These are phyloP conservation scores for Cladopsammia gracilis DNA, from an alignment of 64 coral and sea anemone species.

Conservation along the genomic window DNA sequence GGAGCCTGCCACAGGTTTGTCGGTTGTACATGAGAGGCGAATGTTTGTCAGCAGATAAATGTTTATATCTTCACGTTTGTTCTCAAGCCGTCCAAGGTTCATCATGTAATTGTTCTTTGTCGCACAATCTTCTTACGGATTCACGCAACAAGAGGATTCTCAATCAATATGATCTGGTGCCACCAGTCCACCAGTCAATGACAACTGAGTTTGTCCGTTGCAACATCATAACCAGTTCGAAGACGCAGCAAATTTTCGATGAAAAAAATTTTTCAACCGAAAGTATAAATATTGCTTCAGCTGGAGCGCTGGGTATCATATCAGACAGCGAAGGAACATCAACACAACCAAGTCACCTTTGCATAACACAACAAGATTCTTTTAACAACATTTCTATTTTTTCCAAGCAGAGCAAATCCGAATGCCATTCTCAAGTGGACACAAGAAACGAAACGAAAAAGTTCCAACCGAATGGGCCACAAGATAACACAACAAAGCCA, in stretches of 20 bases:
- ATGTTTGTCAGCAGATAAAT: conserved; percentile 10
- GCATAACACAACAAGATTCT: no score
- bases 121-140: conserved; percentile 12
- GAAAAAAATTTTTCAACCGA: not conserved
- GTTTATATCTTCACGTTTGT: conserved; percentile 47
- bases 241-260: not conserved
- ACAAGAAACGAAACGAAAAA: no score
- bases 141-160: conserved; percentile 13
- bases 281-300: no score
- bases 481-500: not conserved
- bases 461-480: no score
- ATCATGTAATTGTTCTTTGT: not conserved
- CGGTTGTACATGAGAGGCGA: conserved; percentile 4
- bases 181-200: not conserved
- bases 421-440: not conserved
- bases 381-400: no score
- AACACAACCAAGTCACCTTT: no score
- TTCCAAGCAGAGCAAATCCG: not conserved
- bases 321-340: no score
- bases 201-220: not conserved
- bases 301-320: no score
- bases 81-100: not conserved
- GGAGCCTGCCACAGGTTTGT: conserved; percentile 53
- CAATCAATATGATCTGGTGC: conserved; percentile 9
- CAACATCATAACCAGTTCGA: not conserved